Evolutionary conservation across 2,888 invertebrate species (phyloP), one percentile per base, ranked within the genome.

Genomic region (Orchestes rusci): DNA sequence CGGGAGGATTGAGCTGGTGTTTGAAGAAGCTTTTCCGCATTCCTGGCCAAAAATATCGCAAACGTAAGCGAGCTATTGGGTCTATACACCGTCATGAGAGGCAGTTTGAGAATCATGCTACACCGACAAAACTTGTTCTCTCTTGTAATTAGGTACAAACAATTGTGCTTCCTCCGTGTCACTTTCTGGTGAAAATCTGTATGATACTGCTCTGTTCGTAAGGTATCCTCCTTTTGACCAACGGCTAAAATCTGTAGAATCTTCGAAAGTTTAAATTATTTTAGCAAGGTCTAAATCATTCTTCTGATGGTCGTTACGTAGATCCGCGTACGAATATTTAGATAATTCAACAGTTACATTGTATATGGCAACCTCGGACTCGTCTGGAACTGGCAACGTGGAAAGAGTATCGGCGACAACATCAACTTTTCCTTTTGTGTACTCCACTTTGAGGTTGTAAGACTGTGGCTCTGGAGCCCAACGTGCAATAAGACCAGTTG

Each of bases 401-500:
- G n/a, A 47, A 52, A 2, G 53, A 28, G n/a, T n/a, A 33, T 53
- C 51, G 3, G 50, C 53, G 2, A 53, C 15, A 7, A 42, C 37
- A 40, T 54, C 50, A 3, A 16, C 16, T 34, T 37, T 42, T 16
- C 48, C 52, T 17, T 43, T 33, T 3, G 43, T 18, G 31, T 52
- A 50, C 1, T 44, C 43, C 13, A 55, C 49, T 16, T 31, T 5
- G 1, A 55, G 47, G 23, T 68, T 57, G 46, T 59, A 70, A 10
- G 23, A 23, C 10, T 69, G 65, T 2, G 72, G 43, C 8, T 55
- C 46, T 5, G 72, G 23, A 5, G 23, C 23, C 72, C 71, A 73
- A 27, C 71, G 50, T 16, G 63, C 65, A 0, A 73, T 48, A 19
- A 70, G 47, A 8, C 68, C 68, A 12, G 17, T 50, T 3, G 51